Percentiles rank a stretch among this genome's conserved stretches.
Conservation (phyloP, 2,113 vertebrate genomes). For the Leiothrix lutea region DNA sequence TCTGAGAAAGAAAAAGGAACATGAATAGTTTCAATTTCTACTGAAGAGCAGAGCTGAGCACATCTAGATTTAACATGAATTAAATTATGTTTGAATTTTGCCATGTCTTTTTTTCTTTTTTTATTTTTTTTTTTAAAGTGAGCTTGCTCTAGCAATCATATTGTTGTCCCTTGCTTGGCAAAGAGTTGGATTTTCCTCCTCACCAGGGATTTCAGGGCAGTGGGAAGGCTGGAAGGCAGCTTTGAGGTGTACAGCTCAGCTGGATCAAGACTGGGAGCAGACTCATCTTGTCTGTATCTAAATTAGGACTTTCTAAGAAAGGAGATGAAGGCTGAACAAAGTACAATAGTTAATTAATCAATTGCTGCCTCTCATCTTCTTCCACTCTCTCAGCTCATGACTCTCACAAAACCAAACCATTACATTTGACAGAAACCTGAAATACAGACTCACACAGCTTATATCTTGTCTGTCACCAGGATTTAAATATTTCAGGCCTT, state of each 20-base stretch:
- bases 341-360: background rate
- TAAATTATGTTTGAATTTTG: background rate
- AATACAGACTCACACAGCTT: background rate
- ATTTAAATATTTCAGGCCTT: constrained; percentile 29
- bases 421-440: background rate
- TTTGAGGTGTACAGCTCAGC: background rate
- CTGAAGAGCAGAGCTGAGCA: background rate
- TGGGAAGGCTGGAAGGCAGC: background rate
- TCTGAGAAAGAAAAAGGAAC: background rate
- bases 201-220: background rate
- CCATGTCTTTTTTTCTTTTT: background rate
- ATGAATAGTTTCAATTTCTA: accelerated
- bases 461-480: constrained; percentile 8
- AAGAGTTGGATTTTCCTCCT: background rate
- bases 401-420: background rate
- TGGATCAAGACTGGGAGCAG: background rate
- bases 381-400: background rate
- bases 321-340: background rate
- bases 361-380: background rate
- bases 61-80: background rate
- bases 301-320: background rate
- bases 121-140: background rate
- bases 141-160: background rate
- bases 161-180: background rate
- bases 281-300: background rate